These are phyloP conservation scores for Helobdella robusta DNA, from an alignment of 2,888 invertebrate species.

Conservation along the genomic window DNA sequence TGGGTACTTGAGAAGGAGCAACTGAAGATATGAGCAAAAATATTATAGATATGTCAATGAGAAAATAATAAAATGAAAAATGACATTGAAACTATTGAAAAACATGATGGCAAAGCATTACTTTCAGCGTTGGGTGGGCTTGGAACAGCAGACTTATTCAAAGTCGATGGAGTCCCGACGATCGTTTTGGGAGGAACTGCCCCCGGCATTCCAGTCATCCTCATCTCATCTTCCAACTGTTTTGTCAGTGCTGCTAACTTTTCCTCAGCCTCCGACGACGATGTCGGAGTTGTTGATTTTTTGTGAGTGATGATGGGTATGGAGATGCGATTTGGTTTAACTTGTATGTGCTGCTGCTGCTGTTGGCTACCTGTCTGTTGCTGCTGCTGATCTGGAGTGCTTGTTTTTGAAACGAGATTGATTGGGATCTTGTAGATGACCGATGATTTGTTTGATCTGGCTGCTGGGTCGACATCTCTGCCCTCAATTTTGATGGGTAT, in stretches of 20 bases:
- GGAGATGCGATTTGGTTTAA: constrained; percentile 29
- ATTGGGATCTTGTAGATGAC: constrained; percentile 28
- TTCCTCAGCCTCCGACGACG: constrained; percentile 40
- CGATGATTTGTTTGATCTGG: constrained; percentile 12
- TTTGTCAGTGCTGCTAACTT: constrained; percentile 46
- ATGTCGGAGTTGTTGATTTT: constrained; percentile 9
- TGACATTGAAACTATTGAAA: too few species aligned
- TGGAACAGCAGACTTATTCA: not conserved
- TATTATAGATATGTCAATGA: too few species aligned
- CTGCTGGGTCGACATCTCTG: constrained; percentile 8
- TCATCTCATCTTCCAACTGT: constrained; percentile 39
- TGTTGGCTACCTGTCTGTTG: constrained; percentile 13
- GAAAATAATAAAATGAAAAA: too few species aligned
- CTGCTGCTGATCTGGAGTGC: not conserved
- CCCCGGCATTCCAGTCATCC: constrained; percentile 24
- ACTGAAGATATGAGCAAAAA: too few species aligned
- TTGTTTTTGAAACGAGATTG: constrained; percentile 11
- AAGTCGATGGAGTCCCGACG: not conserved
- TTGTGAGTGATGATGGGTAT: constrained; percentile 34
- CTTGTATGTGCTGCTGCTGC: too few species aligned
- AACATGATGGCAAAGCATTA: too few species aligned
- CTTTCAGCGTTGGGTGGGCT: not conserved
- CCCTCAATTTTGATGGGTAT: constrained; percentile 26
- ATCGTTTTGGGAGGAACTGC: constrained; percentile 8
- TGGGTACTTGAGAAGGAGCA: too few species aligned